Evolutionary conservation across 2,888 invertebrate species (phyloP), one percentile per base, ranked within the genome.

Genomic region (Limnephilus lunatus): DNA sequence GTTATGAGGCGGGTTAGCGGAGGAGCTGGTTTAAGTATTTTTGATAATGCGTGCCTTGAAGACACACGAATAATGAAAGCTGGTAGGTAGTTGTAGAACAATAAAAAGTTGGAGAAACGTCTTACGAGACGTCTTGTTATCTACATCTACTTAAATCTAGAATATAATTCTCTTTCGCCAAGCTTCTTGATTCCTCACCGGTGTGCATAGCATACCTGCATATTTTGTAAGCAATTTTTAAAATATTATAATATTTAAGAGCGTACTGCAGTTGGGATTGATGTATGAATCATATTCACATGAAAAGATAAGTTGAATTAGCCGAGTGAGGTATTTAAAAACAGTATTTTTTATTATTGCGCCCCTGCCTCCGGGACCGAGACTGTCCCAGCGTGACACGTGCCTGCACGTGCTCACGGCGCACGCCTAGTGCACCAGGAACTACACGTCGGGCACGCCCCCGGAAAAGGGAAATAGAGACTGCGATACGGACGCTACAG

Each of bases 381-480:
- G 19, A 25, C 19, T 25, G 19, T 68, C 19, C 25, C 53, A 19
- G 19, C 53, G 4, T 68, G 48, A 68, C 53, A 68, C n/a, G 25
- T 68, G 68, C 68, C 68, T 2, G 68, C 25, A n/a, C 25, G 68
- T 68, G 25, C 68, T 68, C n/a, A 68, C 68, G 7, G 82, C 82
- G 82, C 32, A 82, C 32, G 25, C 32, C 82, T 2, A 32, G 82
- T 32, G 82, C 82, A 31, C 19, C 30, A 31, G 30, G 32, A 25
- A 68, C 25, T 68, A n/a, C 68, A 68, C 68, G 68, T 68, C 19
- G 5, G 25, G 68, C 68, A 68, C 68, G 68, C 68, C 68, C 68
- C 68, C 68, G 68, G 68, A 68, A 68, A 68, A 82, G 82, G 32
- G 31, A 82, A 82, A 82, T 82, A 82, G 82, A 82, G 31, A 32